Evolutionary conservation across 2,888 invertebrate genomes (phyloP), one percentile per base, ranked within the genome.

Genomic region (Dynastes hyllus): DNA sequence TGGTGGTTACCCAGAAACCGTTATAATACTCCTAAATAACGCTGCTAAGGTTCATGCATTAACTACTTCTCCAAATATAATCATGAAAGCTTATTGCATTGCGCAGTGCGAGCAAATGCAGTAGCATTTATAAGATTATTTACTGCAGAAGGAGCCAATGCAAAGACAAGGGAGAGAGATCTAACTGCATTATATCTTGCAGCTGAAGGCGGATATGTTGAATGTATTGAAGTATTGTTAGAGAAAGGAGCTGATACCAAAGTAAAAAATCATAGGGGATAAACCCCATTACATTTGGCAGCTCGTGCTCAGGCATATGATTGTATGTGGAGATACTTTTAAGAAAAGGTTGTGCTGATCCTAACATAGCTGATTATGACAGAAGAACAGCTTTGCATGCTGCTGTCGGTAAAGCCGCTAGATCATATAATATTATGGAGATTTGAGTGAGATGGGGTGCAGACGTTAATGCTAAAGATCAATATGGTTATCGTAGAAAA

Each of bases 221-320:
- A 97, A 76, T 96, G 96, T 84, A 93, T 97, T 0, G 93, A 94
- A 84, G 88, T 95, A 65, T 87, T 96, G 61, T 86, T 97, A 55
- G 91, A 93, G 8, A 93, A 94, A 84, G 94, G 94, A 0, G 96
- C 96, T 0, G 94, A 95, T 85, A 93, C 94, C 0, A 93, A 94
- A 82, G 89, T 93, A 58, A 93, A 92, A 84, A 96, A 95, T 86
- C 93, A 94, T 85, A 91, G 96, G 76, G 95, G 95, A 9, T 96
- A 96, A 86, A 96, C 96, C 0, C 94, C 97, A 0, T 89, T 98
- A 37, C 97, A 98, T 88, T 89, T 97, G 82, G 97, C 97, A 0
- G 93, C 96, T 1, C 92, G 95, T 50, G 93, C 95, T 0, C 94
- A 96, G 77, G 94, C 95, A 67, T 90, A 94, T 76, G 96, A 96